These are phyloP conservation scores for Hylaeus anthracinus DNA, from an alignment of 1,140 invertebrate species.

Conservation along the genomic window DNA sequence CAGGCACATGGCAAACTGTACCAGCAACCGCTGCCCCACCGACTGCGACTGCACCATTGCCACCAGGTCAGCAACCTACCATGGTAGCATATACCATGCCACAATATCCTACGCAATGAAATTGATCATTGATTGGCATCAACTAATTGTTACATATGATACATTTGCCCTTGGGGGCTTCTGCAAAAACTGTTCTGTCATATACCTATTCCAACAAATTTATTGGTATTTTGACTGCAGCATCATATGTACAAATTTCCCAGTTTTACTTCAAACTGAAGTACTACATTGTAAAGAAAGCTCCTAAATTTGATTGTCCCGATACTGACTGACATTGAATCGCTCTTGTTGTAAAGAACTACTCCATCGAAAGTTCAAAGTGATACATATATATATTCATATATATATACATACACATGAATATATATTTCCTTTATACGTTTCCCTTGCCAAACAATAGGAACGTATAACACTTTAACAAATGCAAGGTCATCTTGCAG, in stretches of 20 bases:
- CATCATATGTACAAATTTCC: constrained; percentile 42
- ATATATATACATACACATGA: constrained; percentile 8
- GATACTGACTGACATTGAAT: constrained; percentile 31
- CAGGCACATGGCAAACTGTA: constrained; percentile 81
- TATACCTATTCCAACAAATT: constrained; percentile 63
- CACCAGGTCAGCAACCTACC: constrained; percentile 82
- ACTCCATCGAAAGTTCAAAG: constrained; percentile 27
- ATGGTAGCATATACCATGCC: constrained; percentile 90
- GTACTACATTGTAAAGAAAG: constrained; percentile 14
- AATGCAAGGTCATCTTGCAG: constrained; percentile 19
- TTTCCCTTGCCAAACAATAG: constrained; percentile 47
- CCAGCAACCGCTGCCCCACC: constrained; percentile 79
- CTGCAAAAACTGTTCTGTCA: constrained; percentile 58
- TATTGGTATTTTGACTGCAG: constrained; percentile 44
- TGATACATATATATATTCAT: constrained; percentile 23
- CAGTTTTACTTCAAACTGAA: constrained; percentile 28
- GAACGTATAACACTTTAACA: constrained; percentile 28
- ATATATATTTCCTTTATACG: constrained; percentile 29
- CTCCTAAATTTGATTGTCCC: constrained; percentile 39
- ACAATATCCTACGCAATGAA: constrained; percentile 89
- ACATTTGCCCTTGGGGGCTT: constrained; percentile 57
- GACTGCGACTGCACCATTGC: constrained; percentile 80
- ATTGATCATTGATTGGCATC: constrained; percentile 63
- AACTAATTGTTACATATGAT: constrained; percentile 61
- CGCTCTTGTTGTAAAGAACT: background rate